Base-by-base conservation (phyloP, 2,113 vertebrate genomes). In the Psilopogon haemacephalus region DNA sequence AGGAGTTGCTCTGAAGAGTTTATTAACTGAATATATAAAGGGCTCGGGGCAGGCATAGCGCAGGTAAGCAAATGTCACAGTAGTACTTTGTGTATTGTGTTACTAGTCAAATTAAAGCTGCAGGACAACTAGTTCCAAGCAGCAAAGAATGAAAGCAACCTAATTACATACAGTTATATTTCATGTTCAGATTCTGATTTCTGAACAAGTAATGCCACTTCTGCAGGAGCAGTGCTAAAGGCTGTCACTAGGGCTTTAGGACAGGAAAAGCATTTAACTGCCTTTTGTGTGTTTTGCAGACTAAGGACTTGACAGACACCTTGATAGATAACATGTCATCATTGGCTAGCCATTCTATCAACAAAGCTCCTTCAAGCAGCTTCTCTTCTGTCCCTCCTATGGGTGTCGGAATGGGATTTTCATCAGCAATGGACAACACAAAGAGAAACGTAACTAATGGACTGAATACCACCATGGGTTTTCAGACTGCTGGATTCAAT, bases 261-360 rank as follows among this genome's bases (percentile, higher is more conserved):
- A 67, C 8, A 63, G 52, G 11, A 76, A 75, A 46, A 87, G 10
- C 13, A 19, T 78, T 63, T 83, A 87, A 94, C 32, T 59, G 18
- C 23, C 11, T 81, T 82, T 95, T 90, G 59, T 77, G 12, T 93
- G 11, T 95, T 97, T 98, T 97, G 38, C 97, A 99, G 99, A 97
- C 98, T 16, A 99, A 99, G 93, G 99, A 99, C 95, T 97, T 99
- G 96, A 99, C 99, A 76, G 98, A 98, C 96, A 99, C 99, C 46
- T 96, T 99, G 91, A 96, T 99, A 97, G 99, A 98, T 96, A 99
- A 97, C 89, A 99, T 99, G 98, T 97, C 98, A 1, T 98, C 99
- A 15, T 95, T 99, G 81, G 98, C 97, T 91, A 98, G 84, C 94
- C 89, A 98, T 74, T 97, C 99, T 20, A 73, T 98, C 91, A 97